Base-by-base conservation (phyloP, 2,797 vertebrate genomes). In the Anisognathus igniventris region DNA sequence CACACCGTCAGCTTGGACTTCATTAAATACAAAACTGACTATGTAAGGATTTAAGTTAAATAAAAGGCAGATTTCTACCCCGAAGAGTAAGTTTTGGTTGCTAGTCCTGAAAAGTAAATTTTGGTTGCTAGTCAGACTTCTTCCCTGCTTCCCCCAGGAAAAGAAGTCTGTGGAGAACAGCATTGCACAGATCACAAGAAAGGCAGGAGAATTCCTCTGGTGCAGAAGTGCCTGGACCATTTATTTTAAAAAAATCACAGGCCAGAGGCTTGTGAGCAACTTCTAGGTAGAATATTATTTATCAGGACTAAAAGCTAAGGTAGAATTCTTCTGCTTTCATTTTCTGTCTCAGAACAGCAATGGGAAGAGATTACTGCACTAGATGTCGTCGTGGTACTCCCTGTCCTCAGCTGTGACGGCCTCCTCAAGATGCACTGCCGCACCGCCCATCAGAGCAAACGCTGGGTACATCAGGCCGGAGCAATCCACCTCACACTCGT, bases 401-500 rank as follows among this genome's bases (percentile, higher is more conserved):
- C 98, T 95, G 7, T 97, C 98, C 76, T 98, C 98, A 9, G 97
- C 96, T 1, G 98, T 95, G 96, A 99, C 96, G 33, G 98, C 96
- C 73, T 99, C 98, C 74, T 99, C 98, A 28, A 99, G 98, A 24
- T 98, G 98, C 88, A 99, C 93, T 27, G 97, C 98, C 2, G 98
- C 98, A 1, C 99, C 97, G 15, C 99, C 99, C 99, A 99, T 98
- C 74, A 99, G 96, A 30, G 98, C 99, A 25, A 99, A 99, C 0
- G 98, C 99, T 2, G 99, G 99, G 95, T 98, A 99, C 99, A 99
- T 99, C 3, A 98, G 98, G 25, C 98, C 98, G 1, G 99, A 98
- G 72, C 99, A 99, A 88, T 99, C 99, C 94, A 99, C 98, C 81
- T 98, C 98, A n/a, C 99, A 98, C 96, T 99, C 99, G 3, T 98